phyloP scores from a whole-genome alignment of 1,140 invertebrate species.

The Halesus radiatus region DNA sequence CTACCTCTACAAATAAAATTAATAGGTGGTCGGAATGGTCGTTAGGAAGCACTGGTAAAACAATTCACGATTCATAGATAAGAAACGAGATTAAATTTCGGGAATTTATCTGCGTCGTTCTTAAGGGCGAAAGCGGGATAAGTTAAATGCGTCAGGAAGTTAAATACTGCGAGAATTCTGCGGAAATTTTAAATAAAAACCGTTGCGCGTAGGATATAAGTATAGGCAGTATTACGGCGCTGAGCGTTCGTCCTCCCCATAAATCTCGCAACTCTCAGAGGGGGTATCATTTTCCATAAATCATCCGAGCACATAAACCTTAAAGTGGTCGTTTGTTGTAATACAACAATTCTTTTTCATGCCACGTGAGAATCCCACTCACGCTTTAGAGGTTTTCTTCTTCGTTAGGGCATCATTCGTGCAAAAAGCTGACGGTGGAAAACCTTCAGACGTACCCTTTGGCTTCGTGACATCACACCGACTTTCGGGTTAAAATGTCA shows the following conservation, averaged over 20 bases:
- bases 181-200: conserved; percentile 1
- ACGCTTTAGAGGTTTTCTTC: not conserved
- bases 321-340: conserved; percentile 41
- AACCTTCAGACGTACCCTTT: not conserved
- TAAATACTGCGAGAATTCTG: not conserved
- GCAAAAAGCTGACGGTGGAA: not conserved
- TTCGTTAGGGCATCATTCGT: conserved; percentile 4
- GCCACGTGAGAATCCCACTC: conserved; percentile 20
- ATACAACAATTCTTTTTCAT: conserved; percentile 31
- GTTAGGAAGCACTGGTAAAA: no score
- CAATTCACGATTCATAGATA: no score
- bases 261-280: conserved; percentile 28
- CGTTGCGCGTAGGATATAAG: not conserved
- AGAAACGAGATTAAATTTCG: no score
- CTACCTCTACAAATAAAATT: no score
- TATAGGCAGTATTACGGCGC: not conserved
- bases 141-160: no score
- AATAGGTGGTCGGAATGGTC: no score
- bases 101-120: no score
- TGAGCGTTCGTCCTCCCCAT: conserved; percentile 25
- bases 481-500: not conserved
- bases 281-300: conserved; percentile 40
- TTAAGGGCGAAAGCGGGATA: no score
- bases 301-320: conserved; percentile 34
- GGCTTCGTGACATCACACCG: not conserved